Evolutionary conservation across 2,888 invertebrate species (phyloP), one percentile per base, ranked within the genome.

Genomic region (Lasioglossum vierecki): DNA sequence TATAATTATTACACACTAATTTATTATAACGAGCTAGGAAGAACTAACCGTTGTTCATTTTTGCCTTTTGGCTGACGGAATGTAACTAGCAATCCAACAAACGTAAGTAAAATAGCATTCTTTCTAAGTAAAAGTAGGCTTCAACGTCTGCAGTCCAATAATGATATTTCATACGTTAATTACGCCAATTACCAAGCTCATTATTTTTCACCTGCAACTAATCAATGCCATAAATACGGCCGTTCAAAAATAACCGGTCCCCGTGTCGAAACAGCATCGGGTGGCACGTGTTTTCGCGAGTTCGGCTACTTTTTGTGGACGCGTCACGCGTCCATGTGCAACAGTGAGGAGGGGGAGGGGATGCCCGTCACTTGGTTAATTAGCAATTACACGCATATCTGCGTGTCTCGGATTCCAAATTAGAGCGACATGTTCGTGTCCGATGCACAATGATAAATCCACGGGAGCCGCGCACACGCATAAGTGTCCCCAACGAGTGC

Each of bases 331-430:
- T 66, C 63, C 76, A 46, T 35, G 35, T 77, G 82, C 77, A 71
- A 84, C 85, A 57, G 18, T 22, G n/a, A 49, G 72, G 9, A 57
- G 75, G 66, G 80, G 72, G 35, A 79, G 35, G 78, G 74, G 82
- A 35, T n/a, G 57, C 30, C 77, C 80, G 84, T 79, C 83, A 82
- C 80, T 84, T 80, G 81, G 68, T 72, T 87, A 83, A 88, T 88
- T 86, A 85, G 75, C 80, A 87, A 89, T 88, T 86, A 83, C 89
- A 85, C 82, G 86, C 84, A 68, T 81, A 83, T 89, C 87, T 85
- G 83, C 89, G 84, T 85, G 89, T 83, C 83, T 86, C 82, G 80
- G 85, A 89, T 89, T 84, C 87, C 85, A 82, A 89, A 87, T 89
- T 88, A 80, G 84, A 83, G 80, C 84, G 79, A 76, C 57, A 57